phyloP scores from a whole-genome alignment of 2,113 vertebrate genomes.

The Platichthys flesus region DNA sequence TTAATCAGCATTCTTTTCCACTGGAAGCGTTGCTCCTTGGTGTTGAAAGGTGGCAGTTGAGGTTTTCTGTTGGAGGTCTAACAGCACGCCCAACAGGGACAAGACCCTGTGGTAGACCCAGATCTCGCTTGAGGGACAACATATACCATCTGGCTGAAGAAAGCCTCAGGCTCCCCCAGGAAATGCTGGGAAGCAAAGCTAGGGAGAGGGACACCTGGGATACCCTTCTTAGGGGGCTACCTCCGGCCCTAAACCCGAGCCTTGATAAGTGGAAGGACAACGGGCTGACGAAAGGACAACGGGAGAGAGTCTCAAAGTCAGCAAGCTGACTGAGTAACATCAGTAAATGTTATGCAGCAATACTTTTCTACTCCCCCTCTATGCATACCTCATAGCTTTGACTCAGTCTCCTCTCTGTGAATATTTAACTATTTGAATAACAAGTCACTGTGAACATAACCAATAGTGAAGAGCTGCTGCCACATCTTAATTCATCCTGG shows the following conservation, averaged over 20 bases:
- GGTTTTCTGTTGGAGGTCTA: too few species aligned
- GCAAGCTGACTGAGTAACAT: not conserved
- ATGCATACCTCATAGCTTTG: not conserved
- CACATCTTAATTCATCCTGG: slow-evolving; percentile 7
- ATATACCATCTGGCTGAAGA: not conserved
- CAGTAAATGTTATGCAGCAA: not conserved
- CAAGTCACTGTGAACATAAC: slow-evolving; percentile 6
- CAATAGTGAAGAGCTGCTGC: slow-evolving; percentile 9
- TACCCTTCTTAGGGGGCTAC: not conserved
- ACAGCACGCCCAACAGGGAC: not conserved
- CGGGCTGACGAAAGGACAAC: too few species aligned
- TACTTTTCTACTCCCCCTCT: too few species aligned
- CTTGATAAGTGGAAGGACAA: not conserved
- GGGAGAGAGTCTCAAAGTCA: not conserved
- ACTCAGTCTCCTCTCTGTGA: not conserved
- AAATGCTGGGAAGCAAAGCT: not conserved
- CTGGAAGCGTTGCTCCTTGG: too few species aligned
- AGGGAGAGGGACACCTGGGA: not conserved
- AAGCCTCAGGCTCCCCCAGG: not conserved
- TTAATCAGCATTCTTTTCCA: too few species aligned
- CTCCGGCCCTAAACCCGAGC: not conserved
- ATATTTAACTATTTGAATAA: not conserved
- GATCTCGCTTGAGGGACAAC: not conserved
- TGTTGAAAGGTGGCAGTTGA: too few species aligned
- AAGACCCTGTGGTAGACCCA: not conserved